Conservation (phyloP, 1,140 invertebrate species). For the Drosophila dunni region DNA sequence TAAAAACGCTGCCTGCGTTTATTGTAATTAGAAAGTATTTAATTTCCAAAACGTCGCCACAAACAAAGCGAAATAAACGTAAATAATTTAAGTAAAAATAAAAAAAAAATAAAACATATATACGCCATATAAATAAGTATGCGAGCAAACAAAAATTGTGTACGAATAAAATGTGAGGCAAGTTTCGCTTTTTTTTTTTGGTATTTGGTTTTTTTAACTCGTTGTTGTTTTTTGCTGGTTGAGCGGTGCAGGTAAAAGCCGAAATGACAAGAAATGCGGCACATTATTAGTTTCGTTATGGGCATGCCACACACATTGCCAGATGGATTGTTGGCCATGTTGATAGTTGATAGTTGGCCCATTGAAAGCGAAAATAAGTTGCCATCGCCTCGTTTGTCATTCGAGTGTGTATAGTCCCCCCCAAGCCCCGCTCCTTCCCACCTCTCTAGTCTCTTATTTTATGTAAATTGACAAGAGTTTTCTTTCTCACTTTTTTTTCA, state of each 20-base stretch:
- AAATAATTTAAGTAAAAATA: slow-evolving; percentile 22
- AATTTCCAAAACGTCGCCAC: slow-evolving; percentile 70
- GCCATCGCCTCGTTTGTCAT: slow-evolving; percentile 23
- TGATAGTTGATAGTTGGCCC: slow-evolving; percentile 61
- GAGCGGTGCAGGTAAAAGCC: slow-evolving; percentile 36
- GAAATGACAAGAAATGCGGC: slow-evolving; percentile 64
- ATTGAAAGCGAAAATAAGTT: slow-evolving; percentile 62
- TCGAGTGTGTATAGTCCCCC: neutral
- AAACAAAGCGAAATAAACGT: slow-evolving; percentile 29
- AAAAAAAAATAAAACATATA: slow-evolving; percentile 25
- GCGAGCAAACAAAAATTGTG: slow-evolving; percentile 38
- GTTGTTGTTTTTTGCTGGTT: slow-evolving; percentile 21
- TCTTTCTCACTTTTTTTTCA: slow-evolving; percentile 32
- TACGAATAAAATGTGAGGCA: slow-evolving; percentile 26
- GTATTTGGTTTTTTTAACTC: neutral
- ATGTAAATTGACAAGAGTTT: slow-evolving; percentile 74
- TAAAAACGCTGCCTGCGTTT: slow-evolving; percentile 67
- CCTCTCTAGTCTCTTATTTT: neutral
- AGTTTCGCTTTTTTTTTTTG: slow-evolving; percentile 43
- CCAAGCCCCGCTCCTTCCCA: neutral
- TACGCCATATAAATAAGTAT: slow-evolving; percentile 43
- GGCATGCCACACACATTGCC: slow-evolving; percentile 48
- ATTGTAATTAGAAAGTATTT: slow-evolving; percentile 83
- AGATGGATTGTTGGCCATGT: slow-evolving; percentile 31
- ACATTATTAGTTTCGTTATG: slow-evolving; percentile 80